Evolutionary conservation across 2,888 invertebrate species (phyloP).

Genomic region (Drosophila koepferae): DNA sequence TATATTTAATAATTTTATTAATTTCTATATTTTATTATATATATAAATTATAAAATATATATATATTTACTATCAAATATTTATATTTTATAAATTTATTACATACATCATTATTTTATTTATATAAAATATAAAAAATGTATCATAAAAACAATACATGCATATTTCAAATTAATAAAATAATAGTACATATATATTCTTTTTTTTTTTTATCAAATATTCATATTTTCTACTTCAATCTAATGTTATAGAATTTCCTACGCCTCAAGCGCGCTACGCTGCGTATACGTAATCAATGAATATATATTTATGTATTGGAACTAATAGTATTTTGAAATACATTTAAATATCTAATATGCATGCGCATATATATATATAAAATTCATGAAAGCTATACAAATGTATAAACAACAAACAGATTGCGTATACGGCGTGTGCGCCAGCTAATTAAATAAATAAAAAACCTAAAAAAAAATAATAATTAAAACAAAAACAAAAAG

Average conservation of each 20-base stretch:
- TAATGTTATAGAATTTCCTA: neutral
- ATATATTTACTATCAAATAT: no score
- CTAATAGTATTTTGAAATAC: neutral
- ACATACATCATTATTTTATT: no score
- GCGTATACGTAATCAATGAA: neutral
- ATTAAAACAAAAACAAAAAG: constrained; percentile 12
- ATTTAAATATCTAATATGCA: neutral
- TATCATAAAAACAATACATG: no score
- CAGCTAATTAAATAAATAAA: constrained; percentile 57
- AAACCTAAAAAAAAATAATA: constrained; percentile 14
- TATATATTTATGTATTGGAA: neutral
- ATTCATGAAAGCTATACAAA: neutral
- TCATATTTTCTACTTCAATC: neutral
- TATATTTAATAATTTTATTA: no score
- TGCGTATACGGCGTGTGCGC: constrained; percentile 61
- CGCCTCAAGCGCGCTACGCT: neutral
- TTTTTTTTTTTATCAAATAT: neutral
- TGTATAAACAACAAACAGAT: constrained; percentile 8
- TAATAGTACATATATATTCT: neutral
- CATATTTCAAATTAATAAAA: no score
- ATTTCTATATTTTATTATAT: no score
- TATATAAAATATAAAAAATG: no score
- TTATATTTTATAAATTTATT: no score
- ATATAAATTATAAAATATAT: neutral
- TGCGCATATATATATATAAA: neutral